Conservation (phyloP, 2,797 vertebrate species). For the Mormyrops boulengeri region DNA sequence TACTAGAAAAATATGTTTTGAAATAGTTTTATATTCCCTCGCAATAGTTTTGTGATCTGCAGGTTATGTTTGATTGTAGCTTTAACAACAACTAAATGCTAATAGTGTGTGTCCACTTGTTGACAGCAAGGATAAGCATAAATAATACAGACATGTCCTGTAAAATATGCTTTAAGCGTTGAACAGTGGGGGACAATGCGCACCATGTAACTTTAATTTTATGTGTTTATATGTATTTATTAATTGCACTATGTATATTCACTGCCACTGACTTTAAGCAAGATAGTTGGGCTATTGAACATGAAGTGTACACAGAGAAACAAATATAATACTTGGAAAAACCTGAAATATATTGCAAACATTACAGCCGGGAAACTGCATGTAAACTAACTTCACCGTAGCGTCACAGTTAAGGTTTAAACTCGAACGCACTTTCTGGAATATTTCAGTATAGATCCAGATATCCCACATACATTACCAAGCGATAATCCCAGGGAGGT, state of each 20-base stretch:
- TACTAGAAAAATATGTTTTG: not conserved
- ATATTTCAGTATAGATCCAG: not conserved
- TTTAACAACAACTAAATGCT: constrained; percentile 30
- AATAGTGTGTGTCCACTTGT: not conserved
- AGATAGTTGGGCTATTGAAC: not conserved
- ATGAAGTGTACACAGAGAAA: not conserved
- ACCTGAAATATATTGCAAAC: not conserved
- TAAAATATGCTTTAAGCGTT: not conserved
- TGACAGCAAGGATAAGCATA: not conserved
- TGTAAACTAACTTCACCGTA: not conserved
- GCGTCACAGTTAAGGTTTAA: not conserved
- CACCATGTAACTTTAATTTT: not conserved
- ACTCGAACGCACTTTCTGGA: not conserved
- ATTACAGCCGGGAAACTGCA: not conserved
- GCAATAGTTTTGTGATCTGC: constrained; percentile 4
- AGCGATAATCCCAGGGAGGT: not conserved
- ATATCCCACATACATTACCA: not conserved
- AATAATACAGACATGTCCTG: not conserved
- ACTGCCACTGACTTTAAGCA: not conserved
- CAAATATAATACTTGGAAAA: not conserved
- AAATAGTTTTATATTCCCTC: not conserved
- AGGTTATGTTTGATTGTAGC: constrained; percentile 29
- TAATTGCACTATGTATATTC: not conserved
- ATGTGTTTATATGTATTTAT: not conserved
- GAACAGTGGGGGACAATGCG: not conserved